Evolutionary conservation across 1,140 invertebrate species (phyloP), one percentile per base, ranked within the genome.

Genomic region (Melitaea cinxia): DNA sequence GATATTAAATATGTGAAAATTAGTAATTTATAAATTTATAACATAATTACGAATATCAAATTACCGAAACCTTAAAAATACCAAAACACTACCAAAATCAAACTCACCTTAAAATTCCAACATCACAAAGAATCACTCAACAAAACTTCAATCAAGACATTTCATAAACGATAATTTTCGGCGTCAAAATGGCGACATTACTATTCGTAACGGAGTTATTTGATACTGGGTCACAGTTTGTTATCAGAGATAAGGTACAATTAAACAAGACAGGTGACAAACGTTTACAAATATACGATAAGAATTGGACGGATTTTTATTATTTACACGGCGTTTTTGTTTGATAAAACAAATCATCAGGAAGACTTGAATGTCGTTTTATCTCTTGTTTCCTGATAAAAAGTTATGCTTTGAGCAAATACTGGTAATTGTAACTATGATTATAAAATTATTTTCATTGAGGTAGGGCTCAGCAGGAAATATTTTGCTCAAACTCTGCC

Each of bases 231-330:
- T 55, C 53, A 55, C 39, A 14, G 53, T 26, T 30, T 45, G 49
- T 67, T 72, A 72, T 72, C 70, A 62, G 33, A 7, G 70, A 69
- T 72, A 72, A 69, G 15, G 19, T 45, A 37, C 52, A 72, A 65
- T 68, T 72, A 72, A 68, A 65, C 58, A 72, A 57, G 23, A 52
- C 58, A 56, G 52, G 56, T 63, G 60, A 63, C 55, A 53, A 59
- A 35, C 56, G 52, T 24, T 39, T 37, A 45, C 62, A 62, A 61
- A 59, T 30, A 42, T 19, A 7, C 60, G 65, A 68, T 68, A 68
- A 62, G 23, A 37, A 3, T 4, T 37, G 5, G 21, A 17, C 37
- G 30, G 56, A 58, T 56, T 54, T 53, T 39, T 54, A 28, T 30
- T 33, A 45, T 45, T 9, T 6, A 45, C 39, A 14, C 14, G n/a